Base-by-base conservation (phyloP, 2,888 invertebrate genomes). In the Acronicta aceris region DNA sequence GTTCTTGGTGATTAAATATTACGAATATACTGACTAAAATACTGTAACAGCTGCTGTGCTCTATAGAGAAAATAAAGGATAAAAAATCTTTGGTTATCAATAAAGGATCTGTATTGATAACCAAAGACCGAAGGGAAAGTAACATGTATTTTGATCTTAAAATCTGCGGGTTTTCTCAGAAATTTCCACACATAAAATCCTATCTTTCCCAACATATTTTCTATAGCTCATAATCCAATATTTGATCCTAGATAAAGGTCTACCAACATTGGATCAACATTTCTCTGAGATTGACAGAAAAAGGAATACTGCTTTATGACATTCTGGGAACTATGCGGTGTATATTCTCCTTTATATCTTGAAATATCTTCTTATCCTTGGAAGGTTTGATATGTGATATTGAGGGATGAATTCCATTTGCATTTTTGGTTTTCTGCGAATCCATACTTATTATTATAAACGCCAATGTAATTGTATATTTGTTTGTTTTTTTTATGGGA, bases 331-430 rank as follows among this genome's bases (percentile, higher is more conserved):
- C 42, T 52, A 36, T 17, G 16, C 38, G 41, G 49, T 72, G 33
- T 38, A 33, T 52, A 43, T 43, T 52, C 47, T 65, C 53, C n/a
- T 36, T 43, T 40, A 12, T 36, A 52, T 53, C 50, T 54, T 25
- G 16, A 47, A 51, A 53, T 51, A 71, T 58, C 57, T 58, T 67
- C 27, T 17, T 38, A 25, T 33, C 40, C 42, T 16, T 47, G n/a
- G 8, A 42, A 8, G 9, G 1, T 2, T 13, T 13, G 13, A 2
- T 13, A 6, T 36, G 36, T 36, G 5, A 10, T 9, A 10, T 21
- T 30, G 30, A 9, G 30, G 10, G 1, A 33, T 33, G 2, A 33
- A 12, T 4, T 33, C n/a, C n/a, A n/a, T n/a, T n/a, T 1, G 4
- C 12, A 21, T 21, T 3, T 21, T 21, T 21, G 21, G 21, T 21